Evolutionary conservation across 1,140 invertebrate species (phyloP).

Genomic region (Rhizoglyphus robini): DNA sequence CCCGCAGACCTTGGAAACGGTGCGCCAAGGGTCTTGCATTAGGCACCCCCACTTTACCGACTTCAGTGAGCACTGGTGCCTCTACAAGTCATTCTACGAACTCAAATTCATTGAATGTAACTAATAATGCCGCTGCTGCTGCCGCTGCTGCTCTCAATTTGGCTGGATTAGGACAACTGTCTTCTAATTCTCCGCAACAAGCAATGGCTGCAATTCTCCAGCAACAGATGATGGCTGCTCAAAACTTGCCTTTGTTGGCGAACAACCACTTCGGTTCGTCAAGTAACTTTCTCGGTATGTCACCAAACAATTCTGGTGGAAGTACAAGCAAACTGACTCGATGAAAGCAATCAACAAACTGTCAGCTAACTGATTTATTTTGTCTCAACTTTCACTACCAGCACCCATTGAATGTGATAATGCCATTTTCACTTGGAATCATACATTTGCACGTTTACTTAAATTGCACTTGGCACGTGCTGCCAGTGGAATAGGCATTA

Average conservation of each 20-base stretch:
- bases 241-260: background rate
- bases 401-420: background rate
- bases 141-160: background rate
- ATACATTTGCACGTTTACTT: too few species aligned
- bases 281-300: background rate
- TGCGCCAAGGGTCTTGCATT: background rate
- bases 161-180: background rate
- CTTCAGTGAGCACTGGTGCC: background rate
- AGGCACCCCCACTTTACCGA: background rate
- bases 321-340: background rate
- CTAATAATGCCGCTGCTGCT: background rate
- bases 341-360: background rate
- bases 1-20: conserved; percentile 66
- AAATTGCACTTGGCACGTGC: too few species aligned
- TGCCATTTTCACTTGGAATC: too few species aligned
- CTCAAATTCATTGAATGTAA: background rate
- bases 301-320: background rate
- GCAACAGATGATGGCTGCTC: background rate
- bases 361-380: background rate
- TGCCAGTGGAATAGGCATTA: too few species aligned
- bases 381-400: background rate
- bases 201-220: background rate
- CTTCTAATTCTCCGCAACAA: background rate
- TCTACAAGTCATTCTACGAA: background rate
- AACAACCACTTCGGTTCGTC: background rate